These are phyloP conservation scores for Ceratina japonica DNA, from an alignment of 1,140 invertebrate genomes.

Conservation along the genomic window DNA sequence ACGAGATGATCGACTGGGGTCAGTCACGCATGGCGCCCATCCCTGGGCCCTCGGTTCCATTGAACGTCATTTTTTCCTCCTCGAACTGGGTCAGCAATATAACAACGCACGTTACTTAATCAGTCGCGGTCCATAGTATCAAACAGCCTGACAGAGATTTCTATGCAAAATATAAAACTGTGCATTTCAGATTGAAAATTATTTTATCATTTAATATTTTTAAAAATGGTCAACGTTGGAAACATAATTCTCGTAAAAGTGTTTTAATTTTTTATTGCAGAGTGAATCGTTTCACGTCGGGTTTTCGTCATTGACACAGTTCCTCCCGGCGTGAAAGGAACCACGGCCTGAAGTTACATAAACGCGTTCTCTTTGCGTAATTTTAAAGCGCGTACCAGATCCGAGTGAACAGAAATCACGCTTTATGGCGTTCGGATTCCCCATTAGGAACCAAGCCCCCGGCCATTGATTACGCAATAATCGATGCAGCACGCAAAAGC, in stretches of 20 bases:
- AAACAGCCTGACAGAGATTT: too few species aligned
- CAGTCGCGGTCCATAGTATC: not conserved
- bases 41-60: not conserved
- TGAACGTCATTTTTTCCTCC: not conserved
- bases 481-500: too few species aligned
- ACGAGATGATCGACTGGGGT: not conserved
- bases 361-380: constrained; percentile 28
- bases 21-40: not conserved
- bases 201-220: not conserved
- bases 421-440: too few species aligned
- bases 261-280: too few species aligned
- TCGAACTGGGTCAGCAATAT: not conserved
- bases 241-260: not conserved
- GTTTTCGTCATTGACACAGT: constrained; percentile 36
- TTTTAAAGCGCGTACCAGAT: not conserved
- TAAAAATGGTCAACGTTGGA: not conserved
- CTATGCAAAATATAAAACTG: too few species aligned
- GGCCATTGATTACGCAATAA: too few species aligned
- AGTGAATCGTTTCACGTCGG: not conserved
- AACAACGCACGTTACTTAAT: not conserved
- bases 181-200: too few species aligned
- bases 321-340: constrained; percentile 38
- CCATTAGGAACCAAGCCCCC: too few species aligned
- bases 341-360: constrained; percentile 23
- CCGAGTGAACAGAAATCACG: not conserved